Conservation (phyloP, 2,888 invertebrate species). For the Cynaeus angustus region DNA sequence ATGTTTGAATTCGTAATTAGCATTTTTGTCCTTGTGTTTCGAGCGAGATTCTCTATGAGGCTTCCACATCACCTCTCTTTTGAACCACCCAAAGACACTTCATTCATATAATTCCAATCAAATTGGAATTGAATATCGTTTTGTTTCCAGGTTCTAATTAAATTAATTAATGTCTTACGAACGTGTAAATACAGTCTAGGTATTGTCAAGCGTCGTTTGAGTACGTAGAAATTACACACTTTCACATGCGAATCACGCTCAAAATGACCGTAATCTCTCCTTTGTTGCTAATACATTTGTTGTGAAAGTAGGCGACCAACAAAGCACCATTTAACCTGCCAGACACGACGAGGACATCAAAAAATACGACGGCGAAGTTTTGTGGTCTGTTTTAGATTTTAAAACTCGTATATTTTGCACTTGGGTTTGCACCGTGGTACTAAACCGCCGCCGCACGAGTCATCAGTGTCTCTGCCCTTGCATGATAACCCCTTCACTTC, state of each 20-base stretch:
- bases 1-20: too few species aligned
- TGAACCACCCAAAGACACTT: too few species aligned
- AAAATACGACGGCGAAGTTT: neutral
- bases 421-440: too few species aligned
- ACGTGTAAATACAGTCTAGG: slow-evolving; percentile 15
- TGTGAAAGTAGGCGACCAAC: slow-evolving; percentile 15
- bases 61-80: too few species aligned
- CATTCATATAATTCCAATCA: neutral
- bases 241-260: slow-evolving; percentile 25
- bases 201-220: slow-evolving; percentile 11
- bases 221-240: slow-evolving; percentile 16
- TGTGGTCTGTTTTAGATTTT: too few species aligned
- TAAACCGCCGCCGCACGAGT: too few species aligned
- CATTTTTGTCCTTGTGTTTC: too few species aligned
- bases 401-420: too few species aligned
- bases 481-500: too few species aligned
- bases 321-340: neutral
- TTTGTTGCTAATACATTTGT: slow-evolving; percentile 22
- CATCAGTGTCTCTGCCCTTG: too few species aligned
- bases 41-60: too few species aligned
- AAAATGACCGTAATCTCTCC: slow-evolving; percentile 26
- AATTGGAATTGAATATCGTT: neutral
- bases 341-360: too few species aligned
- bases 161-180: slow-evolving; percentile 13
- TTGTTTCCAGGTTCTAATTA: slow-evolving; percentile 15